Conservation (phyloP, 2,888 invertebrate genomes). For the Eilema caniola region DNA sequence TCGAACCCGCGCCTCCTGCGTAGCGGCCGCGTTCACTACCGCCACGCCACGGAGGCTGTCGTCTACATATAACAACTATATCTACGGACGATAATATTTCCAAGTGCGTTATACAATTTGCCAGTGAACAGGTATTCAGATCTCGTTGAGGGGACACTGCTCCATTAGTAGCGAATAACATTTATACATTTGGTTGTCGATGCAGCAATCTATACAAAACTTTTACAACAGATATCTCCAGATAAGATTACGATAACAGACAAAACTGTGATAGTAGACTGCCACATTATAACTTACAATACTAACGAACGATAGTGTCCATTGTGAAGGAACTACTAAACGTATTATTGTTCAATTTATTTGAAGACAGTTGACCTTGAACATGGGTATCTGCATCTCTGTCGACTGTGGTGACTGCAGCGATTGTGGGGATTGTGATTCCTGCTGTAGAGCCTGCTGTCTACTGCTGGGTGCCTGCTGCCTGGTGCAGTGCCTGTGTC, state of each 20-base stretch:
- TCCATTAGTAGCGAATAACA: not conserved
- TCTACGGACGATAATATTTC: too few relatives aligned
- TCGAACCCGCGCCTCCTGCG: too few relatives aligned
- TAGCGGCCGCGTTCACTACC: too few relatives aligned
- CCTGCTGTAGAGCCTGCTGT: constrained; percentile 62
- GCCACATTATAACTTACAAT: constrained; percentile 6
- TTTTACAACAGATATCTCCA: not conserved
- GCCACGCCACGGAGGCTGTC: too few relatives aligned
- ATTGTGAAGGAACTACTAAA: not conserved
- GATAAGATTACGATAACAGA: constrained; percentile 10
- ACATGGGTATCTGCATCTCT: constrained; percentile 14
- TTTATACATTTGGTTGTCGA: not conserved
- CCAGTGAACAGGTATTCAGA: not conserved
- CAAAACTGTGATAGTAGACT: constrained; percentile 7
- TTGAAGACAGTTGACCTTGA: not conserved
- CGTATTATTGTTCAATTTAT: not conserved
- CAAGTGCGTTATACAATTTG: too few relatives aligned
- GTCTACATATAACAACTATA: too few relatives aligned
- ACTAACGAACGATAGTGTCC: not conserved
- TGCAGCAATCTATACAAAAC: not conserved
- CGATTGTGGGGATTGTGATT: constrained; percentile 63
- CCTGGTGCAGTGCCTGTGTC: constrained; percentile 60
- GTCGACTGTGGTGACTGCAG: constrained; percentile 11
- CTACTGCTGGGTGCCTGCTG: constrained; percentile 62
- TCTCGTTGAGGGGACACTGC: not conserved